Evolutionary conservation across 2,888 invertebrate species (phyloP), one percentile per base, ranked within the genome.

Genomic region (Melipona bicolor): DNA sequence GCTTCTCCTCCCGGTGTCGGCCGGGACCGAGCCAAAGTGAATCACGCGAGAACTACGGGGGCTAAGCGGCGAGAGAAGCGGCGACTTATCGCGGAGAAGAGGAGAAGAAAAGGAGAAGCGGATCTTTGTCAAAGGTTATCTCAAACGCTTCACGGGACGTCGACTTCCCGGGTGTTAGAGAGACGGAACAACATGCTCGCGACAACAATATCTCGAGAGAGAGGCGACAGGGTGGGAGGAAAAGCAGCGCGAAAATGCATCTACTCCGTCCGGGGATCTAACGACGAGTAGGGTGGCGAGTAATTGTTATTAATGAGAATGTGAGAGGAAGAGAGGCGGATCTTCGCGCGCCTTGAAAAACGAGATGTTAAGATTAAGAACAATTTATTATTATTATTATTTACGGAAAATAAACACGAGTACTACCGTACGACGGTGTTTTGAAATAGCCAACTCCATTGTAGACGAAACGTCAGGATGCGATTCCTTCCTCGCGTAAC

Each of bases 101-200:
- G 50, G 49, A 59, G 13, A 68, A 32, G 54, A 15, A 64, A 43
- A 36, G 32, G 49, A 61, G 21, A 36, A 36, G 15, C 52, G 52
- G 36, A 15, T 56, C 5, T 81, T 32, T 64, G 68, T 49, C 84
- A 76, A 76, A 83, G 84, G 86, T 88, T 88, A 88, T 88, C 88
- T 78, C 50, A 24, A n/a, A n/a, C 56, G 54, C 27, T 27, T 19
- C 32, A 11, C 32, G n/a, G 70, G 49, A 52, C 79, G 69, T 80
- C 74, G 72, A 76, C 88, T 87, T 84, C 81, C 71, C 73, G 80
- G 64, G 67, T 72, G 50, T 73, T 71, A 52, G 75, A 50, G 13
- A 74, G 78, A 13, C 77, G 78, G 70, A 62, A 73, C 59, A 79
- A 86, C 68, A 36, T 59, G 73, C 79, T 86, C 81, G 79, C 72